Percentiles rank a stretch among this genome's conserved stretches.
Conservation (phyloP, 1,140 invertebrate species). For the Drosophila takahashii region DNA sequence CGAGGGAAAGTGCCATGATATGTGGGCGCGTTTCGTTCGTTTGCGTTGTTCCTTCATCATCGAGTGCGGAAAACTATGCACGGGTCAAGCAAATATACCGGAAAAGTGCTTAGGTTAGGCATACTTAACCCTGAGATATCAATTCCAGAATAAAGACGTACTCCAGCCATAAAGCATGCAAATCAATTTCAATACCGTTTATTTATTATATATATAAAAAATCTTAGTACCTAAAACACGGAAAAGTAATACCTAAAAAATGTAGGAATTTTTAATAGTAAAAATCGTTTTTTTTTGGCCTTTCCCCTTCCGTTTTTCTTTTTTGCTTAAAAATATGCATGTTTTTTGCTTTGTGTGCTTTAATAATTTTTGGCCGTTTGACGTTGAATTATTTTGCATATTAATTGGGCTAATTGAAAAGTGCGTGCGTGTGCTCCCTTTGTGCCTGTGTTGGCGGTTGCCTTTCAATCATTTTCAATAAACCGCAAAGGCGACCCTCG, state of each 20-base stretch:
- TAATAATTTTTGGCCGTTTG: conserved; percentile 31
- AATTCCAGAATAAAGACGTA: conserved; percentile 3
- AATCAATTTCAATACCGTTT: neutral
- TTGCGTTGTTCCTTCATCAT: conserved; percentile 37
- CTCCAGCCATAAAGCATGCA: neutral
- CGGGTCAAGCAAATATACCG: conserved; percentile 8
- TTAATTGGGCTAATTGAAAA: conserved; percentile 49
- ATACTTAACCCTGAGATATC: conserved; percentile 16
- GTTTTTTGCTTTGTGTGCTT: neutral
- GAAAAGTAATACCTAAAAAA: neutral
- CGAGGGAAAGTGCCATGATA: conserved; percentile 42
- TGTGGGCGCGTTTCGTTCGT: conserved; percentile 55
- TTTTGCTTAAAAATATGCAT: neutral
- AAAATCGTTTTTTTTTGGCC: conserved; percentile 1
- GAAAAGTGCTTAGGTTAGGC: conserved; percentile 13
- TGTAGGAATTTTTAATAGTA: neutral
- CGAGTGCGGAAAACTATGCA: conserved; percentile 34
- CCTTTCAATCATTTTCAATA: conserved; percentile 58
- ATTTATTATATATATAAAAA: neutral
- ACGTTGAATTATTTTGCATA: conserved; percentile 45
- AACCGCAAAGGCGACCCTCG: conserved; percentile 24
- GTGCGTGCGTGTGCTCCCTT: conserved; percentile 12
- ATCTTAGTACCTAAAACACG: too few species aligned
- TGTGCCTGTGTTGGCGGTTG: conserved; percentile 16
- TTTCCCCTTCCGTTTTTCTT: neutral